These are phyloP conservation scores for Protonibea diacanthus DNA, from an alignment of 2,797 vertebrate genomes.

Conservation along the genomic window DNA sequence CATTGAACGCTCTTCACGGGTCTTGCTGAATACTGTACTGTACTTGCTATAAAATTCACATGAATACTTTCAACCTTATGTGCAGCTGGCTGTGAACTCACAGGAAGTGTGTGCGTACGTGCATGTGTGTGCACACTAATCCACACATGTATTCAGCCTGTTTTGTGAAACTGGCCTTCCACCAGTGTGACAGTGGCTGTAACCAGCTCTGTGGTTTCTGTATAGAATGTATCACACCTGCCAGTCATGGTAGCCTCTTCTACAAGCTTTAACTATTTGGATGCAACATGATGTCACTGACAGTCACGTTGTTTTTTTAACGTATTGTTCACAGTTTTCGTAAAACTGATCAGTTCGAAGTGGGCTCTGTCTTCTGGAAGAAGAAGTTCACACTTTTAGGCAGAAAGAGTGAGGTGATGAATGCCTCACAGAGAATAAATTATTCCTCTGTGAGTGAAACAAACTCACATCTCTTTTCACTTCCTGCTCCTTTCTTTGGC, in stretches of 20 bases:
- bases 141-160: constrained; percentile 33
- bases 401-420: constrained; percentile 55
- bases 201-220: constrained; percentile 82
- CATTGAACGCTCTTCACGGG: background rate
- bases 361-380: constrained; percentile 10
- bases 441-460: constrained; percentile 43
- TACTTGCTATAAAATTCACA: constrained; percentile 35
- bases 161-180: constrained; percentile 77
- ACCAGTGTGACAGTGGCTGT: constrained; percentile 67
- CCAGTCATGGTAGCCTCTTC: constrained; percentile 55
- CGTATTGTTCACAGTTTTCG: background rate
- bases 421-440: constrained; percentile 49
- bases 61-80: constrained; percentile 35
- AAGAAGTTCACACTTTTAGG: constrained; percentile 62
- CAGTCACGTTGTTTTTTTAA: background rate
- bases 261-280: constrained; percentile 32
- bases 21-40: constrained; percentile 10
- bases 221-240: constrained; percentile 78
- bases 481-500: constrained; percentile 67
- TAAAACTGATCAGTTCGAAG: background rate
- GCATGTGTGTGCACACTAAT: constrained; percentile 3
- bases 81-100: constrained; percentile 76
- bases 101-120: constrained; percentile 77
- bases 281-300: constrained; percentile 16
- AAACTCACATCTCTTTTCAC: constrained; percentile 81